Evolutionary conservation across 2,113 vertebrate species (phyloP).

Genomic region (Leptodactylus fuscus): DNA sequence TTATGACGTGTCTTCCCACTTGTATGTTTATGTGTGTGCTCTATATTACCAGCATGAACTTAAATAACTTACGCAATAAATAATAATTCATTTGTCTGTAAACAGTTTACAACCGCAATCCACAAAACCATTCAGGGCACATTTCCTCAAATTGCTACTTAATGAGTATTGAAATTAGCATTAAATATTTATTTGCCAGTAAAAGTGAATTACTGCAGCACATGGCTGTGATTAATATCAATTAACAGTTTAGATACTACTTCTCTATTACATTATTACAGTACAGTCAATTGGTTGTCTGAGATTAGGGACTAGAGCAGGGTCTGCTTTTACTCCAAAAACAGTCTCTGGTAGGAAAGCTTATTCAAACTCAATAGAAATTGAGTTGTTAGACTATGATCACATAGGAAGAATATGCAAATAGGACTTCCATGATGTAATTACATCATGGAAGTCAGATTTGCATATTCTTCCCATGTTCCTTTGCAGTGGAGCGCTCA

Average conservation of each 20-base stretch:
- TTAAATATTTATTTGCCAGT: constrained; percentile 40
- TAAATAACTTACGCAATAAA: background rate
- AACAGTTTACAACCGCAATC: constrained; percentile 28
- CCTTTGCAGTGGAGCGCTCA: no score
- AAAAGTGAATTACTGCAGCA: constrained; percentile 28
- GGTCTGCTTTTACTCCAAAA: background rate
- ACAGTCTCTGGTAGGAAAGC: background rate
- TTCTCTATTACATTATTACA: background rate
- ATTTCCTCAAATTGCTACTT: constrained; percentile 20
- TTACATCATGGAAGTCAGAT: no score
- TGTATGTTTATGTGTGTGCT: background rate
- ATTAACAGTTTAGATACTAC: constrained; percentile 5
- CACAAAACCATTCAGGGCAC: background rate
- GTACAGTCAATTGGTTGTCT: background rate
- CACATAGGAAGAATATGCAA: no score
- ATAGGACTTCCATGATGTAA: no score
- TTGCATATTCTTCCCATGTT: no score
- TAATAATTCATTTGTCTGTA: constrained; percentile 11
- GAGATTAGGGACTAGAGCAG: background rate
- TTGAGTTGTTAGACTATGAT: background rate
- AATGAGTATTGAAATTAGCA: constrained; percentile 44
- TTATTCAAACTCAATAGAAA: background rate
- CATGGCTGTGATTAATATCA: background rate
- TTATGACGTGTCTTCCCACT: background rate
- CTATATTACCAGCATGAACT: background rate